Evolutionary conservation across 2,888 invertebrate genomes (phyloP).

Genomic region (Heteropelma amictum): DNA sequence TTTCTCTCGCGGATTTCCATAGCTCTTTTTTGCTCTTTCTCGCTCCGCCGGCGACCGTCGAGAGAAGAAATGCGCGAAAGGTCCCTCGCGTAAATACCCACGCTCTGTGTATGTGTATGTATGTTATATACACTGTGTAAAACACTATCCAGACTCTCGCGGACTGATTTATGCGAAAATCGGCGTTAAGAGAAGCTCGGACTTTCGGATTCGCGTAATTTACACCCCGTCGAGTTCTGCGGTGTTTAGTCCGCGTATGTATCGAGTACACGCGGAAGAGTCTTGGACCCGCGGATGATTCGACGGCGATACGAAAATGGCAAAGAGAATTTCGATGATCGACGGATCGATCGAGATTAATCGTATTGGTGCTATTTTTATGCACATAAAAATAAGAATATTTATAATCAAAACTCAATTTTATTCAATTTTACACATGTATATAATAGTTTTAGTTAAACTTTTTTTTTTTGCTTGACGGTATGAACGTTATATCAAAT

Average conservation of each 20-base stretch:
- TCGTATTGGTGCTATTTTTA: no score
- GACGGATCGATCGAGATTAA: no score
- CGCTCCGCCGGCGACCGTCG: conserved; percentile 19
- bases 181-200: conserved; percentile 66
- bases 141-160: conserved; percentile 60
- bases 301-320: no score
- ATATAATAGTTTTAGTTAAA: no score
- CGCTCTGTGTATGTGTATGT: neutral
- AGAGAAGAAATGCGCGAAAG: conserved; percentile 46
- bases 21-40: conserved; percentile 5
- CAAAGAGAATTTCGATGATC: no score
- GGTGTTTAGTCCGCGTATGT: neutral
- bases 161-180: conserved; percentile 75
- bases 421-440: no score
- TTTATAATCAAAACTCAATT: no score
- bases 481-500: no score
- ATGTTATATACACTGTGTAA: conserved; percentile 3
- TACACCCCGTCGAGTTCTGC: conserved; percentile 6
- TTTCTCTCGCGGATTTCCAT: neutral
- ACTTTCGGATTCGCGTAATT: conserved; percentile 36
- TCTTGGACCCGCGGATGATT: neutral
- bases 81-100: conserved; percentile 30
- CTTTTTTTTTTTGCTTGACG: no score
- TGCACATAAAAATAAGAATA: no score
- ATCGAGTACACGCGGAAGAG: neutral